Evolutionary conservation across 2,113 vertebrate species (phyloP), one percentile per base, ranked within the genome.

Genomic region (Rhinolophus sinicus): DNA sequence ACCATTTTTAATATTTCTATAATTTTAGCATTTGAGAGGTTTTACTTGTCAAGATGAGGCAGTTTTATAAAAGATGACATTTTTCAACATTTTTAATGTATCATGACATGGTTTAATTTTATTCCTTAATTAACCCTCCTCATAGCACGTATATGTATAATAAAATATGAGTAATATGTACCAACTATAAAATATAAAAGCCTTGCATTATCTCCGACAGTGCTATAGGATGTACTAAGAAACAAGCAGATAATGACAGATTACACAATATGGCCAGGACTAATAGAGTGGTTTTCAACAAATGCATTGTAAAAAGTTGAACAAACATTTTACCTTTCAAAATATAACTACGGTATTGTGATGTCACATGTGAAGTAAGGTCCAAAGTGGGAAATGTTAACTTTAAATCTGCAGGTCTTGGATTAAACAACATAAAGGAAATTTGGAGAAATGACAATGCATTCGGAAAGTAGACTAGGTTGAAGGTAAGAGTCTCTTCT

Each of bases 391-490:
- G 9, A 95, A 76, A 76, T 6, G 67, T 95, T 67, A 26, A 93
- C 69, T 84, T 92, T 35, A 95, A 96, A 95, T 58, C 28, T 75
- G 28, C 65, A 86, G 50, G 14, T 81, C 50, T 19, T 47, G 56
- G 54, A 92, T 52, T 70, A 54, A 62, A 84, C 60, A 95, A 87
- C 15, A 95, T 52, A 77, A 90, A 97, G 54, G 24, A 95, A 95
- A 50, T 96, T 64, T 28, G 65, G 82, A 98, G 97, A 97, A 92
- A 96, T 94, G 88, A 89, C 90, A 91, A 54, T 86, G 82, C n/a
- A 90, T 93, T 81, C 72, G 54, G 30, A 60, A n/a, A 97, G 52
- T 15, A 90, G 70, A 96, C 76, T 33, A 77, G 70, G 44, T 86
- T 75, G 81, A 10, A 95, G 12, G 60, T 65, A 85, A 95, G 22